A percentile compares a stretch with the other conserved stretches of the same genome.
These are phyloP conservation scores for Agrotis exclamationis DNA, from an alignment of 2,888 invertebrate genomes.

Conservation along the genomic window DNA sequence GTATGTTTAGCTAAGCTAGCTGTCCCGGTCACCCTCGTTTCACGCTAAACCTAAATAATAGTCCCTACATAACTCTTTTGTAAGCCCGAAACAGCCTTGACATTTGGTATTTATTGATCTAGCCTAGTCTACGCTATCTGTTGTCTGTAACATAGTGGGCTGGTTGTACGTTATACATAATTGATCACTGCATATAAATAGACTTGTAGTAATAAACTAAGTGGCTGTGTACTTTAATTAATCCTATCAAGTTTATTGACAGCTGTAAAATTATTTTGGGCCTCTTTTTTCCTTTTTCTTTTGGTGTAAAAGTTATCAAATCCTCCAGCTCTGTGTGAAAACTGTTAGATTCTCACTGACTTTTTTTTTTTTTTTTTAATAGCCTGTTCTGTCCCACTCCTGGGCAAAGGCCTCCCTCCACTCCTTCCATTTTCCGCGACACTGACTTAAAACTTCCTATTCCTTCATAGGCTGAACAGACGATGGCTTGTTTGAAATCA, in stretches of 20 bases:
- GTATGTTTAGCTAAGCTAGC: constrained; percentile 1
- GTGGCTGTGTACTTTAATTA: constrained; percentile 5
- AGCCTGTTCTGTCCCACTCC: too few relatives aligned
- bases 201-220: constrained; percentile 10
- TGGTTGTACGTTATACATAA: neutral
- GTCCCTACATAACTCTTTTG: constrained; percentile 34
- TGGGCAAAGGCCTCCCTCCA: too few relatives aligned
- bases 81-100: constrained; percentile 53
- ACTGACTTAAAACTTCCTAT: too few relatives aligned
- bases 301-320: too few relatives aligned
- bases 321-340: too few relatives aligned
- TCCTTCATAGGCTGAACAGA: too few relatives aligned
- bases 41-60: constrained; percentile 46
- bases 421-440: too few relatives aligned
- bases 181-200: too few relatives aligned
- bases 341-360: too few relatives aligned
- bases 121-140: constrained; percentile 23
- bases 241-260: neutral
- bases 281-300: too few relatives aligned
- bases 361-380: too few relatives aligned
- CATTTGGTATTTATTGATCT: constrained; percentile 66
- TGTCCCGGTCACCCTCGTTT: constrained; percentile 1
- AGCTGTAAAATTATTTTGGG: neutral
- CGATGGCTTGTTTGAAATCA: too few relatives aligned
- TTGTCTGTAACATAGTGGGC: constrained; percentile 13